These are phyloP conservation scores for Ctenodactylus gundi DNA, from an alignment of 2,113 vertebrate species.

Conservation along the genomic window DNA sequence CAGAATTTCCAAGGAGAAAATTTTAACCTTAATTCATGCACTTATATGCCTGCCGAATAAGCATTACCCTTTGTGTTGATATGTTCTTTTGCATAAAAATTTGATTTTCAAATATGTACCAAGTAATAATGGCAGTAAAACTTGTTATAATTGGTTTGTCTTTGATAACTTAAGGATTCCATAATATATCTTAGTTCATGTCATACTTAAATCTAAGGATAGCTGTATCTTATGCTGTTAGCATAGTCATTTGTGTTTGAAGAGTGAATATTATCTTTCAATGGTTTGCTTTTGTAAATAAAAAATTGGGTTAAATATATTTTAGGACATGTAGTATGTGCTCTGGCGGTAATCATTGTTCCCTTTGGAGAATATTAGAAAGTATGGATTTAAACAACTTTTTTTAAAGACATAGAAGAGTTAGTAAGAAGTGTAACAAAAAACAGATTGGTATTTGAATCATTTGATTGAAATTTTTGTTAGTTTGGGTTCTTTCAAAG, in stretches of 20 bases:
- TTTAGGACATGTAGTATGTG: background rate
- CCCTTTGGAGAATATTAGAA: background rate
- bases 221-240: background rate
- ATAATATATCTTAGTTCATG: background rate
- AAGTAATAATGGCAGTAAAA: slow-evolving; percentile 34
- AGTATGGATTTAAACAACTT: background rate
- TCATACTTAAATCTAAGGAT: slow-evolving; percentile 23
- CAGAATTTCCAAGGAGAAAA: slow-evolving; percentile 43
- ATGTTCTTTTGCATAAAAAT: background rate
- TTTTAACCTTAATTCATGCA: background rate
- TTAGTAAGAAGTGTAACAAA: too few relatives aligned
- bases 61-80: slow-evolving; percentile 36
- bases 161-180: slow-evolving; percentile 31
- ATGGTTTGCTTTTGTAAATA: background rate
- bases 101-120: slow-evolving; percentile 36
- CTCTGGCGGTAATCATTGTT: background rate
- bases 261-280: slow-evolving; percentile 13
- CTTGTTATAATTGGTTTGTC: background rate
- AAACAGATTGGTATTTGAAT: too few relatives aligned
- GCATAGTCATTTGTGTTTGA: slow-evolving; percentile 12
- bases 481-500: too few relatives aligned
- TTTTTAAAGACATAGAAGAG: background rate
- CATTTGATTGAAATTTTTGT: too few relatives aligned
- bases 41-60: background rate
- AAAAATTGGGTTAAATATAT: slow-evolving; percentile 9